Evolutionary conservation across 1,140 invertebrate species (phyloP), one percentile per base, ranked within the genome.

Genomic region (Zaprionus taronus): DNA sequence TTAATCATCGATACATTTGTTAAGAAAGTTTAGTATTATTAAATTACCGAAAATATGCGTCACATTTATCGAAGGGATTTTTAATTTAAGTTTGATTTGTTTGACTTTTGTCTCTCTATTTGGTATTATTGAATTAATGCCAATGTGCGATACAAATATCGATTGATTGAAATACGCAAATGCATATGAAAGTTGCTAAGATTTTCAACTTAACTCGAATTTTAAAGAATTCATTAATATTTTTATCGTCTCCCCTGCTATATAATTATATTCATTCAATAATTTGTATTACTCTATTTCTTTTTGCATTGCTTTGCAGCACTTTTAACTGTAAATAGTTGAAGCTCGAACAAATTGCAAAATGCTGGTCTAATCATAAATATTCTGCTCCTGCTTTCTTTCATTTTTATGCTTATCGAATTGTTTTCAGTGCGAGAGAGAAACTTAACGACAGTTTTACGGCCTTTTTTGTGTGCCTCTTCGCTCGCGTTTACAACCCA

Each of bases 401-500:
- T 20, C 9, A 58, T 58, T 20, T 14, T 36, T 26, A 41, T 60
- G 34, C 14, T 60, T 60, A 44, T 41, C 57, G 20, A 17, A 14
- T 60, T 47, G 22, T 26, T 31, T 24, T n/a, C 14, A n/a, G 22
- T 24, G 22, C 53, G 22, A 55, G 26, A 56, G 26, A 56, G 53
- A 56, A 56, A 28, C n/a, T 56, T 28, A 56, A 28, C 26, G 53
- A 56, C 26, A 28, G 53, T 56, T 56, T 56, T 31, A 56, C 22
- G 20, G 20, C 20, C 5, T 15, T 38, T 47, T 47, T 47, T 47
- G 41, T 65, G 53, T 57, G 24, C 14, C 22, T 41, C 34, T 47
- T 57, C 36, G 58, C 41, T 41, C 58, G 38, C 63, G 71, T 75
- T 70, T 62, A 63, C 66, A 70, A 36, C 53, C 67, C 67, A 71